Evolutionary conservation across 2,797 vertebrate species (phyloP), one percentile per base, ranked within the genome.

Genomic region (Hafferia zeledoni): DNA sequence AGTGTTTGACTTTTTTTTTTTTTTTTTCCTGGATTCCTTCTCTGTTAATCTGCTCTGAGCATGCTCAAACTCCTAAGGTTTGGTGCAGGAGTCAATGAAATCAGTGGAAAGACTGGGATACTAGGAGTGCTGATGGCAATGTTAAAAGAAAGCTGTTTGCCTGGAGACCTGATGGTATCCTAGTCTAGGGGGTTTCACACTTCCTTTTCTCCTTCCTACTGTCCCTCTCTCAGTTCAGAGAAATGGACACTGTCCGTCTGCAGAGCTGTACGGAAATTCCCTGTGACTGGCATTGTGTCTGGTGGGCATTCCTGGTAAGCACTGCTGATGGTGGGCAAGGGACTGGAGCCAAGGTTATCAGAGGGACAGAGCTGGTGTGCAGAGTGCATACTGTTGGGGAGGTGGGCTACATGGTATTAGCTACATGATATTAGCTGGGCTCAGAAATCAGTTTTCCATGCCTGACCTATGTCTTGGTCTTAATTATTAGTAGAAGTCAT

Each of bases 261-360:
- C 61, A 52, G 33, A 46, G 24, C n/a, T 70, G 46, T 18, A 53
- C 50, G 39, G 46, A 37, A 20, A 16, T 18, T 43, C 25, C 17
- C 17, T 39, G 24, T 52, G 46, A 17, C 28, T 24, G 19, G 41
- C 35, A 4, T 16, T 77, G 46, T 35, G 33, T 27, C 64, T 59
- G 50, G 23, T 52, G n/a, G 20, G 11, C 31, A 12, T 33, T 83
- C 71, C 31, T 33, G 14, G 7, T 33, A 22, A 20, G 35, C 1
- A 3, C 15, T 77, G 41, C 35, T 60, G 33, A 4, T 25, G 17
- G 30, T 43, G 50, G 56, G 15, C 1, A 0, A 79, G 75, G 44
- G 5, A 52, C 28, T 0, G 0, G 16, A 46, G 25, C 25, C 27
- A 18, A 61, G 28, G 31, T 30, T 49, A 53, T 19, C 13, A 37